Evolutionary conservation across 2,888 invertebrate species (phyloP).

Genomic region (Dasysyrphus tricinctus): DNA sequence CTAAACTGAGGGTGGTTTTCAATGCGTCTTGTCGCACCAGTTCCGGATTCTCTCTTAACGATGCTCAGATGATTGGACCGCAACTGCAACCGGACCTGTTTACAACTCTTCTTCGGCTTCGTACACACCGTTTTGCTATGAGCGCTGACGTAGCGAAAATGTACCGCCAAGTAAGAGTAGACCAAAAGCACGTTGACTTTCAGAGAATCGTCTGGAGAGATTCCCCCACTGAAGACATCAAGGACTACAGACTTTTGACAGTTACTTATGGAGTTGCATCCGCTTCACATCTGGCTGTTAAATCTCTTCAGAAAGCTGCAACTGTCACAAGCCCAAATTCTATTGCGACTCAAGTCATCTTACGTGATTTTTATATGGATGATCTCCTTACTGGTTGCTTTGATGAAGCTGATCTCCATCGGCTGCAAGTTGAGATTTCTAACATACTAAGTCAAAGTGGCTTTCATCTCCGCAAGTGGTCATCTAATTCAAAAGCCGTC

Average conservation of each 20-base stretch:
- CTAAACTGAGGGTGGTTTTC: constrained; percentile 57
- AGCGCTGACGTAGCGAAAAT: constrained; percentile 64
- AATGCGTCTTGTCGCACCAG: constrained; percentile 43
- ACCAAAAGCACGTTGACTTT: constrained; percentile 40
- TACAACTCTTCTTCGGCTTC: constrained; percentile 39
- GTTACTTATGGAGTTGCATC: constrained; percentile 64
- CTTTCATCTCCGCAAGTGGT: constrained; percentile 3
- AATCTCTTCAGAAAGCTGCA: constrained; percentile 54
- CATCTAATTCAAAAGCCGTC: constrained; percentile 25
- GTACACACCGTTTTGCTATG: constrained; percentile 62
- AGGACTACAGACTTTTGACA: constrained; percentile 56
- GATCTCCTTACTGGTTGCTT: constrained; percentile 48
- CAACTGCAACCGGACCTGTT: constrained; percentile 64
- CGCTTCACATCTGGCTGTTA: constrained; percentile 56
- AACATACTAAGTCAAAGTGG: not conserved
- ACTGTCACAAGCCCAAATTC: constrained; percentile 12
- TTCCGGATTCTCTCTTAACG: constrained; percentile 32
- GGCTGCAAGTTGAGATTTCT: constrained; percentile 12
- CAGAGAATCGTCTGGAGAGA: constrained; percentile 59
- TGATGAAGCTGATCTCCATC: constrained; percentile 34
- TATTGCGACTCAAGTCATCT: not conserved
- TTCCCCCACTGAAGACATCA: constrained; percentile 30
- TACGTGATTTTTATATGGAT: constrained; percentile 52
- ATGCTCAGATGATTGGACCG: not conserved
- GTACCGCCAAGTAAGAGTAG: constrained; percentile 55